phyloP scores from a whole-genome alignment of 2,888 invertebrate genomes.

The Epinotia brunnichana region DNA sequence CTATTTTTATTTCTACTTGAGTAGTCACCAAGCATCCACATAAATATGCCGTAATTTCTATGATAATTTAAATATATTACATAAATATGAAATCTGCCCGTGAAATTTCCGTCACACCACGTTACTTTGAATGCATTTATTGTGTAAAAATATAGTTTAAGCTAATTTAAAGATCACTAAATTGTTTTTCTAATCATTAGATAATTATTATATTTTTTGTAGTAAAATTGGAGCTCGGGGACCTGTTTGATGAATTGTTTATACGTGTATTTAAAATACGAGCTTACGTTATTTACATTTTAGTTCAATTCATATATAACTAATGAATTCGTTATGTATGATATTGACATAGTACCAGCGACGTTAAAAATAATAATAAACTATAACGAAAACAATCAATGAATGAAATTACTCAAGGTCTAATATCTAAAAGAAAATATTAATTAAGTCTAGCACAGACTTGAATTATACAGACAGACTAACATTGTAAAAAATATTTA shows the following conservation, averaged over 20 bases:
- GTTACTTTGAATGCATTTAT: conserved; percentile 41
- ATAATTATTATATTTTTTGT: conserved; percentile 20
- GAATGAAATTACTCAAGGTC: no score
- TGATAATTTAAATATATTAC: neutral
- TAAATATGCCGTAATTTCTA: neutral
- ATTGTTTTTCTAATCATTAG: conserved; percentile 35
- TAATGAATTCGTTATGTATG: neutral
- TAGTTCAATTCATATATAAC: no score
- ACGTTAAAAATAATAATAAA: no score
- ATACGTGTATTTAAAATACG: neutral
- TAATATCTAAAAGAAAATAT: no score
- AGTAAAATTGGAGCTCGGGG: conserved; percentile 2
- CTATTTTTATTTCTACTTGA: neutral
- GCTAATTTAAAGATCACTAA: conserved; percentile 32
- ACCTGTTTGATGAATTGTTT: conserved; percentile 18
- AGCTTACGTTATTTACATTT: neutral
- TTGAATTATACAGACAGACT: no score
- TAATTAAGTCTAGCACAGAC: no score
- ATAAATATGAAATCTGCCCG: conserved; percentile 32
- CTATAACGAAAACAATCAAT: no score
- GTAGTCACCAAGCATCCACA: neutral
- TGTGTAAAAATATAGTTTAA: conserved; percentile 35
- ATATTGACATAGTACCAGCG: neutral
- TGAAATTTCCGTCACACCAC: conserved; percentile 27
- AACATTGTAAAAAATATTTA: no score